Conservation (phyloP, 2,113 vertebrate genomes). For the Microcebus tavaratra region DNA sequence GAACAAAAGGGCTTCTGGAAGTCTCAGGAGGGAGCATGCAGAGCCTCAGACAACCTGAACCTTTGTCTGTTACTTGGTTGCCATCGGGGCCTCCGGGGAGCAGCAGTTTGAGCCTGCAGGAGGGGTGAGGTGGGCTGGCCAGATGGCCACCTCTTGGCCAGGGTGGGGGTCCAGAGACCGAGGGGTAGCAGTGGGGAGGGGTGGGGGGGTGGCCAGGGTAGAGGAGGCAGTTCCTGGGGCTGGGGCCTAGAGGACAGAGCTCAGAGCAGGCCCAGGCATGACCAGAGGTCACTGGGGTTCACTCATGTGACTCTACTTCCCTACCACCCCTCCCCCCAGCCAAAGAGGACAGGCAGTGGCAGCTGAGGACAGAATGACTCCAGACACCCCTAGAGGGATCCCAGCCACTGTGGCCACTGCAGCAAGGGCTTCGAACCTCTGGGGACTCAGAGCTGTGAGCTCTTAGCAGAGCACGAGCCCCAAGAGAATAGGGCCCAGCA, state of each 20-base stretch:
- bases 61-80: not conserved
- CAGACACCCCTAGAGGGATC: not conserved
- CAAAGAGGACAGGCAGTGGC: not conserved
- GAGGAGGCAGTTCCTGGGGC: not conserved
- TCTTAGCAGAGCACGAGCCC: not conserved
- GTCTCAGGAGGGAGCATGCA: not conserved
- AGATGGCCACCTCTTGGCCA: not conserved
- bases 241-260: not conserved
- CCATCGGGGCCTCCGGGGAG: not conserved
- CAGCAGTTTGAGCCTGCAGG: no score
- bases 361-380: not conserved
- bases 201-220: not conserved
- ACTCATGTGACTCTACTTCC: not conserved
- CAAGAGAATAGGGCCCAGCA: not conserved
- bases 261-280: not conserved
- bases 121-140: fast-evolving
- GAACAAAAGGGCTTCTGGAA: not conserved
- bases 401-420: not conserved
- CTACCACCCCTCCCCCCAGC: not conserved
- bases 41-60: not conserved
- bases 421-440: not conserved
- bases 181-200: not conserved
- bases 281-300: not conserved
- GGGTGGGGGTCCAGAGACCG: not conserved
- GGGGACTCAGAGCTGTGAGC: not conserved